A percentile compares a stretch with the other conserved stretches of the same genome.
Conservation (phyloP, 2,888 invertebrate species). For the Carterocephalus palaemon region DNA sequence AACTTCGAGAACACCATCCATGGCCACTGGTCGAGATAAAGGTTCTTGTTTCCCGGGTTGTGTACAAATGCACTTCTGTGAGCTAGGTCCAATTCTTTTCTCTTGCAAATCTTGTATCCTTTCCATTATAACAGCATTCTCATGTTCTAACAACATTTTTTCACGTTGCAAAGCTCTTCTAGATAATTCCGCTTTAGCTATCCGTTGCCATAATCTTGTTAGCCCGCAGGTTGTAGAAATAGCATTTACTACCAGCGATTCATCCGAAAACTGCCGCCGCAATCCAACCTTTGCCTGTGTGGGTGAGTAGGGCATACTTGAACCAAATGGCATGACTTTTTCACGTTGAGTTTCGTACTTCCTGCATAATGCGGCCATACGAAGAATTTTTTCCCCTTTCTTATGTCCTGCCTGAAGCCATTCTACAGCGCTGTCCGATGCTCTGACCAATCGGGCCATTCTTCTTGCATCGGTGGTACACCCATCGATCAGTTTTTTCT, state of each 20-base stretch:
- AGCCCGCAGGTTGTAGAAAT: slow-evolving; percentile 56
- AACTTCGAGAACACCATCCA: slow-evolving; percentile 53
- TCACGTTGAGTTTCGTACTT: slow-evolving; percentile 78
- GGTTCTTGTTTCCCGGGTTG: slow-evolving; percentile 30
- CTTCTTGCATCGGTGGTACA: slow-evolving; percentile 50
- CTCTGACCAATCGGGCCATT: slow-evolving; percentile 51
- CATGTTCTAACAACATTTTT: slow-evolving; percentile 54
- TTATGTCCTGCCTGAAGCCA: slow-evolving; percentile 57
- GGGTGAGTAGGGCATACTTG: slow-evolving; percentile 45
- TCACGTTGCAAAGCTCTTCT: slow-evolving; percentile 59
- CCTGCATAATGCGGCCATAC: slow-evolving; percentile 72
- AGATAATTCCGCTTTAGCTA: slow-evolving; percentile 61
- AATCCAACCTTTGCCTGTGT: slow-evolving; percentile 41
- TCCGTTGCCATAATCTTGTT: slow-evolving; percentile 63
- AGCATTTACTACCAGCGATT: slow-evolving; percentile 54
- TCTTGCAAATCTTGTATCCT: slow-evolving; percentile 43
- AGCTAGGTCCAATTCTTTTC: slow-evolving; percentile 38
- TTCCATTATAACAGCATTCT: slow-evolving; percentile 49
- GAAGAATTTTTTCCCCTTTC: slow-evolving; percentile 74
- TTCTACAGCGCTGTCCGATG: slow-evolving; percentile 58
- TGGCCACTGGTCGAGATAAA: slow-evolving; percentile 42
- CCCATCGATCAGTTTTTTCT: slow-evolving; percentile 48
- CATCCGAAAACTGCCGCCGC: slow-evolving; percentile 48
- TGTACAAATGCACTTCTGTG: slow-evolving; percentile 46
- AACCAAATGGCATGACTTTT: slow-evolving; percentile 65